A percentile compares a stretch with the other conserved stretches of the same genome.
phyloP scores from a whole-genome alignment of 2,113 vertebrate species.

The Neogale vison region DNA sequence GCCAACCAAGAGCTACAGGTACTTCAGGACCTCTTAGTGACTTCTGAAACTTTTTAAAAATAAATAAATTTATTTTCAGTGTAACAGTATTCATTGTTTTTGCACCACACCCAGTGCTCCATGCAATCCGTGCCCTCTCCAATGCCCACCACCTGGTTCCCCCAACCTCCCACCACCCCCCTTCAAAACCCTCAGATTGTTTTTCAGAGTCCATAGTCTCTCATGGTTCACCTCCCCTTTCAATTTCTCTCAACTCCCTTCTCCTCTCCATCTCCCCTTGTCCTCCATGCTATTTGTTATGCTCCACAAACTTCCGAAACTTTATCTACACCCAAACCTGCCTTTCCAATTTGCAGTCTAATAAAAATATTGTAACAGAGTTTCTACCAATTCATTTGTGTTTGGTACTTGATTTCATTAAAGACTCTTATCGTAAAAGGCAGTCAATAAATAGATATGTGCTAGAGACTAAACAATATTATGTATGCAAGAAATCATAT shows the following conservation, averaged over 20 bases:
- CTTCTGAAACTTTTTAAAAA: not conserved
- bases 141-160: no score
- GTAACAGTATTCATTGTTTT: no score
- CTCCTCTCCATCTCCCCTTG: no score
- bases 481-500: conserved; percentile 12
- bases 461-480: not conserved
- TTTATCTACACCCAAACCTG: not conserved
- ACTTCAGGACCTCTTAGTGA: not conserved
- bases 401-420: conserved; percentile 29
- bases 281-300: no score
- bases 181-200: no score
- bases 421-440: conserved; percentile 7
- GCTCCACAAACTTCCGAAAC: not conserved
- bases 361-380: conserved; percentile 26
- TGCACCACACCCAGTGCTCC: no score
- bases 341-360: not conserved
- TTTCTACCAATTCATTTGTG: conserved; percentile 43
- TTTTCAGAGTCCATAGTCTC: no score
- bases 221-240: no score
- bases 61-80: no score
- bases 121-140: no score
- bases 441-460: not conserved
- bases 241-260: no score
- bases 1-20: not conserved
- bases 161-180: no score